These are phyloP conservation scores for Colinus virginianus DNA, from an alignment of 2,113 vertebrate species.

Conservation along the genomic window DNA sequence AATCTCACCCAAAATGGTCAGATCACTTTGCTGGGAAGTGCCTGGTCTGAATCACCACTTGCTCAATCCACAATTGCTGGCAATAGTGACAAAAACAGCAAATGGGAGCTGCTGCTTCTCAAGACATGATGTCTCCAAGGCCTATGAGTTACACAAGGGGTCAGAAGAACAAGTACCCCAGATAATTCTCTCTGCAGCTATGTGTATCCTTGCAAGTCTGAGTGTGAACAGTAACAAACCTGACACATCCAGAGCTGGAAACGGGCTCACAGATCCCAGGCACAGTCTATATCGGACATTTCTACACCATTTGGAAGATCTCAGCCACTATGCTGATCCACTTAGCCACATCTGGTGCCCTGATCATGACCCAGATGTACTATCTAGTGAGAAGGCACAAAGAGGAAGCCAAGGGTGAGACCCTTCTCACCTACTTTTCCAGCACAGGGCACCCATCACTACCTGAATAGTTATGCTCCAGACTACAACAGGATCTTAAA, in stretches of 20 bases:
- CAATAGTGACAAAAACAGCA: background rate
- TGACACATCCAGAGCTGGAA: background rate
- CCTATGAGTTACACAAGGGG: too few species aligned
- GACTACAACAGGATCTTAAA: background rate
- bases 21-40: background rate
- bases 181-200: background rate
- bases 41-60: fast-evolving
- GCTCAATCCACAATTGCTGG: background rate
- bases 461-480: background rate
- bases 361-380: background rate
- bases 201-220: background rate
- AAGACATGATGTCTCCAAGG: background rate
- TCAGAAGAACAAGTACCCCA: background rate
- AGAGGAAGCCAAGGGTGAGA: background rate
- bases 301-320: background rate
- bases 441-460: background rate
- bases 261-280: background rate
- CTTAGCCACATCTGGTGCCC: background rate
- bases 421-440: background rate
- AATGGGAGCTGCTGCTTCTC: fast-evolving
- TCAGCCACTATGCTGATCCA: background rate
- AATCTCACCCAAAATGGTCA: background rate
- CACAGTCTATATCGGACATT: background rate
- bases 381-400: background rate
- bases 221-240: background rate